Evolutionary conservation across 2,888 invertebrate genomes (phyloP).

Genomic region (Myopa testacea): DNA sequence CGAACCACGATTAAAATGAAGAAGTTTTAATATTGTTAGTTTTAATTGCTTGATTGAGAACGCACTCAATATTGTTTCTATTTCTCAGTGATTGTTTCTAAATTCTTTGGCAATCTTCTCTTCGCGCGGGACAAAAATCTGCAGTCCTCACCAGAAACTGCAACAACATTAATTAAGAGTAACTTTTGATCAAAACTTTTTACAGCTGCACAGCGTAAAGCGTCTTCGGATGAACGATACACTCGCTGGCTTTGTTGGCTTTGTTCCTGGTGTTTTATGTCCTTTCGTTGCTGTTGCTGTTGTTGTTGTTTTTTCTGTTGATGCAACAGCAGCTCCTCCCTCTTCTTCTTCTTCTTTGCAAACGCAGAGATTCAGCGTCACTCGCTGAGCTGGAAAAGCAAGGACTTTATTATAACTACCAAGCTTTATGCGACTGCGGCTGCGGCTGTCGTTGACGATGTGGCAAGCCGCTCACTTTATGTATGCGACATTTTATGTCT

Average conservation of each 20-base stretch:
- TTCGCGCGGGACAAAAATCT: too few relatives aligned
- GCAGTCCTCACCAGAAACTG: too few relatives aligned
- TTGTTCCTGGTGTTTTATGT: not conserved
- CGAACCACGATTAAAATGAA: too few relatives aligned
- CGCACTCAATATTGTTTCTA: too few relatives aligned
- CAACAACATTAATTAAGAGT: too few relatives aligned
- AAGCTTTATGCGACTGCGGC: constrained; percentile 12
- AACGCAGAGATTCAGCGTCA: constrained; percentile 10
- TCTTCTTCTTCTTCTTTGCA: not conserved
- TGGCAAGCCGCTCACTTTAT: constrained; percentile 18
- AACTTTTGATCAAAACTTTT: too few relatives aligned
- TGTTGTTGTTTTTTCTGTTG: not conserved
- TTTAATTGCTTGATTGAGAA: too few relatives aligned
- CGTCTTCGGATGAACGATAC: too few relatives aligned
- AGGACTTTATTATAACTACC: not conserved
- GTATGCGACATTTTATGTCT: constrained; percentile 23
- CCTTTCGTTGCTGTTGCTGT: not conserved
- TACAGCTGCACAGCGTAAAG: too few relatives aligned
- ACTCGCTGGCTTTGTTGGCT: not conserved
- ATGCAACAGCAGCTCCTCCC: not conserved
- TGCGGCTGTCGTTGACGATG: constrained; percentile 26
- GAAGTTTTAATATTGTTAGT: too few relatives aligned
- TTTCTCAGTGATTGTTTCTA: too few relatives aligned
- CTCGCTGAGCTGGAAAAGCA: constrained; percentile 34
- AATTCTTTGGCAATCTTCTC: too few relatives aligned